Base-by-base conservation (phyloP, 2,888 invertebrate species). In the Desoria tigrina region DNA sequence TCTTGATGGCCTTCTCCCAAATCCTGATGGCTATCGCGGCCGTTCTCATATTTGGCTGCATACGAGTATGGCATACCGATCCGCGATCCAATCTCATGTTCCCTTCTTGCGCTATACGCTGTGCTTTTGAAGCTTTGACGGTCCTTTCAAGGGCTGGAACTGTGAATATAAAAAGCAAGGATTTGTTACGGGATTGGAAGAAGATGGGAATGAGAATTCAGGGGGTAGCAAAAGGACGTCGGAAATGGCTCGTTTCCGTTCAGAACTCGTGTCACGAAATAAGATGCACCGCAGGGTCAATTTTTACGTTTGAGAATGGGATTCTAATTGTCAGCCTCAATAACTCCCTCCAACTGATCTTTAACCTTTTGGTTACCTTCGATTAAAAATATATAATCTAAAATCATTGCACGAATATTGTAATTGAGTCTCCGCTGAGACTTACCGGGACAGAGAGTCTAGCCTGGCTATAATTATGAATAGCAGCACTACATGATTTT, bases 31-130 rank as follows among this genome's bases (percentile, higher is more conserved):
- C 37, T 16, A 56, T 63, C 18, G 42, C 50, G 7, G 16, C 37
- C 18, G 1, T 60, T 1, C 67, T 67, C 28, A 14, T 67, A 14
- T 67, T 60, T 51, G 67, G 63, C 2, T 24, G 45, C 7, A 54
- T 67, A 14, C 45, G 67, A 14, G 32, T 63, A 54, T 59, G 55
- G 55, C 60, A 63, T 23, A 9, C 26, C 6, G 60, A 63, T 26
- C 51, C 55, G 7, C 18, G 14, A 4, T 45, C 63, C 16, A 63
- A 67, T 42, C 4, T 59, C 11, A 56, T 67, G 50, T 67, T 67
- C 32, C 67, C 67, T 14, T 18, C 58, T 23, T 66, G 66, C 32
- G 63, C 63, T 27, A 32, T 50, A 9, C 39, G 67, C 1, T 67
- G 67, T 27, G 45, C 32, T 16, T 67, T 63, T 24, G 67, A 67